Evolutionary conservation across 1,140 invertebrate species (phyloP), one percentile per base, ranked within the genome.

Genomic region (Zaprionus camerounensis): DNA sequence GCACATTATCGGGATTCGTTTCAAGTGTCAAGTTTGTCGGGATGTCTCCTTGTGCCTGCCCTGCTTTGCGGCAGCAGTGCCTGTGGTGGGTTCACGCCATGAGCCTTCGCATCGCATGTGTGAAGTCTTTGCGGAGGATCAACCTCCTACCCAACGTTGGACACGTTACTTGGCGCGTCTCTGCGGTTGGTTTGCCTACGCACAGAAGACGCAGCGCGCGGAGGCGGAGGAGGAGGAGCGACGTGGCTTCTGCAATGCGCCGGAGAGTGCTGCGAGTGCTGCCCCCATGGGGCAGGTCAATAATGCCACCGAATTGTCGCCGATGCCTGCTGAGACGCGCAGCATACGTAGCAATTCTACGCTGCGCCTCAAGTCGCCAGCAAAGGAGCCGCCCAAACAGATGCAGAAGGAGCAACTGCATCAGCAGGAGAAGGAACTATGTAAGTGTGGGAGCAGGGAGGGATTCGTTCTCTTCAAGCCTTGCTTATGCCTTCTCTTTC

Each of bases 41-140:
- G 76, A 92, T 67, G 22, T 92, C 2, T 92, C 92, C 0, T 62
- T 92, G 15, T 92, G 92, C 38, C 41, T 92, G 26, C 76, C 82
- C 56, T 92, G 92, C 72, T 92, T 92, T 58, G 82, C 92, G 0
- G 81, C 70, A 11, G 91, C 92, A 11, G 74, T 58, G 38, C 67
- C 22, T 3, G 63, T 73, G 0, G 76, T 57, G 6, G 78, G 80
- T 28, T 51, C 46, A 51, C 90, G 86, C 28, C 92, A 92, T 62
- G 78, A 78, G 41, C 46, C 68, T 0, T 68, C 78, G 2, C 92
- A 92, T 78, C 86, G 91, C 3, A 88, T 92, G 85, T 92, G 81
- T 68, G 92, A 92, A 67, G 86, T 92, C 1, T 91, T 91, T 28
- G 77, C 74, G 0, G 91, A 92, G 79, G 91, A 92, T 82, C 71